Evolutionary conservation across 2,797 vertebrate species (phyloP), one percentile per base, ranked within the genome.

Genomic region (Nyctibius grandis): DNA sequence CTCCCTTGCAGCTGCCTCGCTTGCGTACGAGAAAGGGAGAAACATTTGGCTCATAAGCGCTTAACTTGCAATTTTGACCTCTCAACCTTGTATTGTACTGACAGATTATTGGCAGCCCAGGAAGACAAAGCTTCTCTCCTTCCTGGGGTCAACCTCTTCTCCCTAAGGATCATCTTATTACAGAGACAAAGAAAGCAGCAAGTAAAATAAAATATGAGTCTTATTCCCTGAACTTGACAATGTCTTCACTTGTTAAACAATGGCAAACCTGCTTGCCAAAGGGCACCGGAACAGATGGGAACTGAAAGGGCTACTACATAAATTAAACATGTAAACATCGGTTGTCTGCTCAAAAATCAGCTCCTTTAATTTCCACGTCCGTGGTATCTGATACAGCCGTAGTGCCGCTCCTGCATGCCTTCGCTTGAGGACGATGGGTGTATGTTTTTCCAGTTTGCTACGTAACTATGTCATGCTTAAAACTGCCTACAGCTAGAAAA

Each of bases 81-180:
- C 48, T 64, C 53, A 63, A 6, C 54, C 45, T 75, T 40, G 65
- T 56, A 44, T 15, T 65, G 42, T 51, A 65, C 54, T 6, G 10
- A 48, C 25, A 79, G 56, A 82, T 82, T 69, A 94, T 2, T 64
- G 67, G 42, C 68, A 93, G n/a, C 4, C 31, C 3, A 3, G 25
- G 17, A 90, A 91, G 48, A 95, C 47, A 93, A 92, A 93, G 57
- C 28, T 70, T 65, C 60, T 34, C 23, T 70, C 10, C 83, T 75
- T 74, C 61, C 61, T 33, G 20, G 9, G 53, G 70, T 67, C 65
- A 91, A 12, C 26, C 11, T 79, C 47, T 61, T 88, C 64, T 88
- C 76, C 68, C 69, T 48, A 78, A 60, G 45, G 60, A 59, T 33
- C 42, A 69, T 34, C 51, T 85, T 68, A 23, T 9, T 85, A 85